phyloP scores from a whole-genome alignment of 1,140 invertebrate species.

The Idris sp. region DNA sequence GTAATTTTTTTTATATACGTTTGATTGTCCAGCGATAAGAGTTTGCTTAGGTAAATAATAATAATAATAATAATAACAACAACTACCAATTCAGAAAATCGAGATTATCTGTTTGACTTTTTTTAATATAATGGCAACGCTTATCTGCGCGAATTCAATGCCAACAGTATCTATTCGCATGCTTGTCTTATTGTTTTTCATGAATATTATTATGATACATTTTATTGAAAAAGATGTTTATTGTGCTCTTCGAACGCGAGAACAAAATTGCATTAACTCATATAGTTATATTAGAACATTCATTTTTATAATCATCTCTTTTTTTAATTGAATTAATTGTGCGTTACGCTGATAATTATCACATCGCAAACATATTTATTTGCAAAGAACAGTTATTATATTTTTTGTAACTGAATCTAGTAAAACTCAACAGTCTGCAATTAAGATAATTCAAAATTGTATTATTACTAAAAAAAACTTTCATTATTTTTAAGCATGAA shows the following conservation, averaged over 20 bases:
- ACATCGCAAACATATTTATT: too few relatives aligned
- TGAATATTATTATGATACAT: slow-evolving; percentile 35
- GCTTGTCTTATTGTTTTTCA: slow-evolving; percentile 48
- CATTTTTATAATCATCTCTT: too few relatives aligned
- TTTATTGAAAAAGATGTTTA: slow-evolving; percentile 43
- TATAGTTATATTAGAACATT: too few relatives aligned
- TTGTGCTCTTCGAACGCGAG: slow-evolving; percentile 6
- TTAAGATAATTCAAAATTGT: too few relatives aligned
- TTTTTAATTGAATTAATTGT: too few relatives aligned
- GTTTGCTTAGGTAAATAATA: slow-evolving; percentile 44
- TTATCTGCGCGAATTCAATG: slow-evolving; percentile 50
- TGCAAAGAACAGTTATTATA: too few relatives aligned
- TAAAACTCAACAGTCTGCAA: too few relatives aligned
- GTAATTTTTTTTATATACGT: slow-evolving; percentile 57
- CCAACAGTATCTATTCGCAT: slow-evolving; percentile 28
- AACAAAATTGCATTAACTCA: too few relatives aligned
- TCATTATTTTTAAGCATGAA: too few relatives aligned
- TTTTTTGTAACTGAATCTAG: too few relatives aligned
- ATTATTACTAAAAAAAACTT: too few relatives aligned
- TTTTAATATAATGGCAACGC: slow-evolving; percentile 41
- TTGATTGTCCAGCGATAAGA: slow-evolving; percentile 39
- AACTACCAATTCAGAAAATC: slow-evolving; percentile 53
- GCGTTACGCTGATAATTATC: too few relatives aligned
- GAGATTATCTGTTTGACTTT: slow-evolving; percentile 42
- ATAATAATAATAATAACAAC: slow-evolving; percentile 53